Evolutionary conservation across 2,113 vertebrate genomes (phyloP).

Genomic region (Cottus gobio): DNA sequence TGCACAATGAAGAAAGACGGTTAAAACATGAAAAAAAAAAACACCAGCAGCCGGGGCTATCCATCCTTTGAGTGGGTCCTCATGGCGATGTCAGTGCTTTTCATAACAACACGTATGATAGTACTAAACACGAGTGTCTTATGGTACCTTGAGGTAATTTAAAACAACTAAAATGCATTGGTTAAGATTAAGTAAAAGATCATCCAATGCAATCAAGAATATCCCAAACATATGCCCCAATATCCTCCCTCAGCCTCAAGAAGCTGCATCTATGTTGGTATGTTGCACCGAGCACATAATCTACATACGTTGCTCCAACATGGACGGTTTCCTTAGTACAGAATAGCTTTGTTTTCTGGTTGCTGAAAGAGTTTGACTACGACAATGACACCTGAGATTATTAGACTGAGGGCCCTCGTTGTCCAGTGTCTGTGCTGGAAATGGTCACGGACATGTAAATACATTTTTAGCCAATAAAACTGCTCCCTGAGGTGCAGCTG

Average conservation of each 20-base stretch:
- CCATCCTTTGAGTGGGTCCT: background rate
- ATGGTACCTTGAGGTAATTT: background rate
- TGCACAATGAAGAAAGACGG: background rate
- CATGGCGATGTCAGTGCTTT: background rate
- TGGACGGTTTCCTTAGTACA: background rate
- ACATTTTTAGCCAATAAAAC: background rate
- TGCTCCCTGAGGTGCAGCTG: background rate
- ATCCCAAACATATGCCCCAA: background rate
- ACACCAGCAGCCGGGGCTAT: background rate
- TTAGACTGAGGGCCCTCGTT: slow-evolving; percentile 2
- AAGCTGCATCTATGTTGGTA: background rate
- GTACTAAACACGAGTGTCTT: background rate
- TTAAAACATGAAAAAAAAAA: slow-evolving; percentile 7
- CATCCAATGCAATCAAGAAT: background rate
- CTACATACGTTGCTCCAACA: too few species aligned
- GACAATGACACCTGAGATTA: background rate
- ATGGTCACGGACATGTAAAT: background rate
- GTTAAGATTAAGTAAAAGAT: background rate
- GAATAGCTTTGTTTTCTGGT: background rate
- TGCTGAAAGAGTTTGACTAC: background rate
- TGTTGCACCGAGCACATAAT: background rate
- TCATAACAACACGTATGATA: background rate
- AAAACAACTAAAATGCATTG: background rate
- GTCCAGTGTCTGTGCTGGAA: background rate
- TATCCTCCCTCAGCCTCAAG: background rate